Evolutionary conservation across 2,113 vertebrate species (phyloP), one percentile per base, ranked within the genome.

Genomic region (Ciconia stormi): DNA sequence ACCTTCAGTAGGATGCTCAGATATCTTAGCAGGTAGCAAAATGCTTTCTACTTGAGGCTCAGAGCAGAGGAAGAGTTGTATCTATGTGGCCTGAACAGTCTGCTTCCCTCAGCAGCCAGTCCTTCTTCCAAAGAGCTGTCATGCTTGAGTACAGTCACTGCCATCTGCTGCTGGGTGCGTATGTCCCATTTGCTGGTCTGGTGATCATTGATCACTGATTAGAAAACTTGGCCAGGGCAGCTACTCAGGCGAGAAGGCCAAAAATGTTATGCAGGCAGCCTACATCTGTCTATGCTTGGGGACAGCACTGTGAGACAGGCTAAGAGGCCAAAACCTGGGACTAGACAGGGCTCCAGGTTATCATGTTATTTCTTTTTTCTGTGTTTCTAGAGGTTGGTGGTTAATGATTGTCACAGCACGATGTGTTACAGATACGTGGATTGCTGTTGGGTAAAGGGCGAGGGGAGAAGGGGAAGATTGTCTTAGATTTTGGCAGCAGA

Each of bases 111-210:
- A 77, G 61, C 69, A 87, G 72, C 30, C 72, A 87, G 44, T 56
- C 91, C 65, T 95, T 62, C 0, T 0, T 76, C 52, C 77, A 80
- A 82, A 89, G 65, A 93, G 32, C 42, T 76, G 63, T 87, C 70
- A 66, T 42, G 87, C 73, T 84, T 82, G 73, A 94, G 59, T 56
- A 59, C 67, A 92, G 91, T 32, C 81, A 46, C 73, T 89, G 56
- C 73, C 94, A 91, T 92, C 95, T 95, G 95, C 92, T 82, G 29
- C 89, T 85, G 87, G 52, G 40, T 89, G 65, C 14, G 2, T 26
- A 46, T 27, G 52, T 73, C 89, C 89, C 61, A 38, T 94, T 96
- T 92, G 36, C 46, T 87, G 87, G 81, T 71, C 83, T 79, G 30
- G 16, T 92, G 36, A 66, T 76, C 81, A 40, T 36, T 92, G 69